Conservation (phyloP, 1,140 invertebrate genomes). For the Dendroctonus valens region DNA sequence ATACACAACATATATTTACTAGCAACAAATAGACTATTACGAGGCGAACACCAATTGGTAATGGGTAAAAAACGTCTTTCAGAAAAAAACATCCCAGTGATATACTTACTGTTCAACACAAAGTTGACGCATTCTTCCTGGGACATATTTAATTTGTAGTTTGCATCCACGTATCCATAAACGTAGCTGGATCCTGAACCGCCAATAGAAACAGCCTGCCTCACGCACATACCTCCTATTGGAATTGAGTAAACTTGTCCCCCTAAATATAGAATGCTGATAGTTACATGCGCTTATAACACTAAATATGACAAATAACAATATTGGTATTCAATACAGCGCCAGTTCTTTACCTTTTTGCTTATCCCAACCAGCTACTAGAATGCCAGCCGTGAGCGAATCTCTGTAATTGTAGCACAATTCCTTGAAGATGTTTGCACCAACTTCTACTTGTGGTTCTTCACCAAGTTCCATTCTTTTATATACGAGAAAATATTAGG, state of each 20-base stretch:
- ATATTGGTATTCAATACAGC: no score
- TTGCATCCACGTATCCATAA: conserved; percentile 90
- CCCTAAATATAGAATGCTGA: conserved; percentile 10
- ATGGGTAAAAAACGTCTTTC: no score
- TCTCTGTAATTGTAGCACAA: conserved; percentile 96
- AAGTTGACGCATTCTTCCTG: conserved; percentile 85
- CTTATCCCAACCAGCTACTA: conserved; percentile 93
- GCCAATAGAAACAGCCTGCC: conserved; percentile 83
- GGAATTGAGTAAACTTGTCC: conserved; percentile 64
- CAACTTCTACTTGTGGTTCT: conserved; percentile 82
- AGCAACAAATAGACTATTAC: background rate
- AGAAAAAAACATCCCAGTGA: background rate
- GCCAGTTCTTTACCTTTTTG: conserved; percentile 59
- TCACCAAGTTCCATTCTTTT: conserved; percentile 78
- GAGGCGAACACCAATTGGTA: no score
- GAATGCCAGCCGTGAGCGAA: conserved; percentile 85
- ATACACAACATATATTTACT: no score
- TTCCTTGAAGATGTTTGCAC: conserved; percentile 89
- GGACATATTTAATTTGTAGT: conserved; percentile 82
- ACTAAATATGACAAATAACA: background rate
- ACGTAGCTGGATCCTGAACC: conserved; percentile 97
- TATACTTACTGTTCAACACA: conserved; percentile 70
- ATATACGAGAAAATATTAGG: no score
- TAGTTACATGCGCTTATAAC: background rate
- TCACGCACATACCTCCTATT: conserved; percentile 79